Evolutionary conservation across 2,888 invertebrate species (phyloP), one percentile per base, ranked within the genome.

Genomic region (Phytoseiulus persimilis): DNA sequence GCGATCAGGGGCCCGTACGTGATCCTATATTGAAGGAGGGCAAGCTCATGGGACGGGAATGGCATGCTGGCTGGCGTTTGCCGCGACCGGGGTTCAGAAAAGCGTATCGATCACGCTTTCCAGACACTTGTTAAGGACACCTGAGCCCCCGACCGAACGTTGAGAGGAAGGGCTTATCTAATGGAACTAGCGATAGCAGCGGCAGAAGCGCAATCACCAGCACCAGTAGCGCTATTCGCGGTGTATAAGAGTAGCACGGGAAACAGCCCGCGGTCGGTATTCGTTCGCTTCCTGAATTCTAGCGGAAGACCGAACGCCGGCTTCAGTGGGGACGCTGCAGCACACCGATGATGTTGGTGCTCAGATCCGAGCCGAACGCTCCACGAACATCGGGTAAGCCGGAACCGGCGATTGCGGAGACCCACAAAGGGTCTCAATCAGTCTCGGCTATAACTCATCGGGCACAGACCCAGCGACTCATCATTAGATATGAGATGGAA

Each of bases 281-380:
- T 65, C 65, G 65, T 65, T 65, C 65, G 65, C 65, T 65, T 65
- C 65, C 65, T 65, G 65, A 65, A 65, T 65, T 65, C 65, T 65
- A 28, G 65, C 65, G 65, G 65, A 65, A 65, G 65, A 65, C 65
- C 65, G 65, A 65, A 28, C 65, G 65, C 65, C 65, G 65, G 65
- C 65, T 65, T 65, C 65, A 65, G 65, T 65, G 65, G 65, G 65
- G 65, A 65, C 65, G 28, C 9, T 28, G 65, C 65, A 65, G 18
- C 23, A 14, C 65, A 28, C 65, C 65, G 65, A 65, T 65, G 65
- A 65, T 65, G 65, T 65, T 23, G 65, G 65, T 65, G 65, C 28
- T 65, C 18, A 65, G 23, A 65, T 65, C 65, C 65, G 65, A 65
- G 65, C 65, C 23, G 65, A 65, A 65, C 28, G 65, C 65, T 65